Evolutionary conservation across 2,888 invertebrate genomes (phyloP).

Genomic region (Troilus luridus): DNA sequence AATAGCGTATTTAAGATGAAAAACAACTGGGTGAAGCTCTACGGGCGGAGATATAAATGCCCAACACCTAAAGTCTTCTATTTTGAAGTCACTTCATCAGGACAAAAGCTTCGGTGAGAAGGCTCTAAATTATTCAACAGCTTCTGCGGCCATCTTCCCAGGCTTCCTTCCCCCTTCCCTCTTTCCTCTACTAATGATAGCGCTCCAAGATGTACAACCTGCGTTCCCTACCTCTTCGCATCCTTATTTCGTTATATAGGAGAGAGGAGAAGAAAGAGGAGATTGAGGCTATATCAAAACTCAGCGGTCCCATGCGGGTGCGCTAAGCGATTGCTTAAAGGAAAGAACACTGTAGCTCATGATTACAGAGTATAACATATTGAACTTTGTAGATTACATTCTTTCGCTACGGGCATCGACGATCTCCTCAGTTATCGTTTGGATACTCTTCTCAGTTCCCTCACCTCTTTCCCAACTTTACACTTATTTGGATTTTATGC

Average conservation of each 20-base stretch:
- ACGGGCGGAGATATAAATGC: neutral
- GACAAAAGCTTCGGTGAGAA: slow-evolving; percentile 5
- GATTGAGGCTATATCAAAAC: too few relatives aligned
- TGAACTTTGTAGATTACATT: too few relatives aligned
- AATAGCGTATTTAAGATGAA: neutral
- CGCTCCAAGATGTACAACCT: neutral
- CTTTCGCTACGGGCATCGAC: too few relatives aligned
- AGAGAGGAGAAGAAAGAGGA: too few relatives aligned
- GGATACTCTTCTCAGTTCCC: too few relatives aligned
- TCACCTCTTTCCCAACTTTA: too few relatives aligned
- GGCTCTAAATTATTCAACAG: slow-evolving; percentile 3
- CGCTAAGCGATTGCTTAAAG: too few relatives aligned
- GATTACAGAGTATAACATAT: too few relatives aligned
- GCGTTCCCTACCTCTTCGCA: neutral
- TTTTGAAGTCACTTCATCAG: neutral
- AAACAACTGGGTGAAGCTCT: neutral
- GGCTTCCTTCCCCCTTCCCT: neutral
- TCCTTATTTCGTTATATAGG: neutral
- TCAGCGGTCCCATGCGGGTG: too few relatives aligned
- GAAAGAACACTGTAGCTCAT: too few relatives aligned
- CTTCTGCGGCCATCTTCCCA: neutral
- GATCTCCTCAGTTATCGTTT: too few relatives aligned
- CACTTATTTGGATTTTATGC: too few relatives aligned
- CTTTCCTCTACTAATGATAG: neutral
- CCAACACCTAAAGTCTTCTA: neutral